Conservation (phyloP, 1,140 invertebrate species). For the Drosophila tropicalis region DNA sequence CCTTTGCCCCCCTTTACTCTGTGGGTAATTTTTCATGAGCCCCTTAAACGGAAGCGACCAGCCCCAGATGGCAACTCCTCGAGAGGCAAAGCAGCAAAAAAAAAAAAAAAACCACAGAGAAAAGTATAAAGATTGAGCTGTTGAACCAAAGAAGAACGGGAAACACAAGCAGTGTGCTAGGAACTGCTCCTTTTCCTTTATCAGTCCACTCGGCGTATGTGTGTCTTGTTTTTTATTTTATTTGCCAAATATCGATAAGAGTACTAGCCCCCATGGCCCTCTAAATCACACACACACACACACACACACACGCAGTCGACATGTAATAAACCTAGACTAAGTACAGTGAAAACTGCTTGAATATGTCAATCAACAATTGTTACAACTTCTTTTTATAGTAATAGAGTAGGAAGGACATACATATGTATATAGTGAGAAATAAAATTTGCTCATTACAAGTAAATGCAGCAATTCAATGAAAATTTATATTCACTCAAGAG, state of each 20-base stretch:
- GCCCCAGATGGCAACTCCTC: slow-evolving; percentile 56
- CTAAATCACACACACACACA: background rate
- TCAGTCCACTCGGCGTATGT: slow-evolving; percentile 37
- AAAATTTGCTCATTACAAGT: background rate
- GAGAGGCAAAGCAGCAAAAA: background rate
- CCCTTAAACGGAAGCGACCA: slow-evolving; percentile 18
- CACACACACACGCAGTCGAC: slow-evolving; percentile 28
- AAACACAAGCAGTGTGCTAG: slow-evolving; percentile 15
- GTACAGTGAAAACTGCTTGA: slow-evolving; percentile 39
- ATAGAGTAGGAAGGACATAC: background rate
- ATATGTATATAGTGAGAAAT: slow-evolving; percentile 2
- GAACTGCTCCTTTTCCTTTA: slow-evolving; percentile 50
- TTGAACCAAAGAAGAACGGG: slow-evolving; percentile 37
- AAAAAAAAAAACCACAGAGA: background rate
- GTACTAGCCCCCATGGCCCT: background rate
- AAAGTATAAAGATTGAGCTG: slow-evolving; percentile 57
- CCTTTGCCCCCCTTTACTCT: background rate
- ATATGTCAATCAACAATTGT: background rate
- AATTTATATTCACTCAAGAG: slow-evolving; percentile 2
- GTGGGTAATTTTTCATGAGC: slow-evolving; percentile 68
- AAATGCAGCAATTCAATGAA: slow-evolving; percentile 4
- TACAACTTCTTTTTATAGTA: background rate
- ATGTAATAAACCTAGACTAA: slow-evolving; percentile 43
- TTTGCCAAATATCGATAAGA: slow-evolving; percentile 75
- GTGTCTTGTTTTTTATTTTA: slow-evolving; percentile 70